A percentile compares a stretch with the other conserved stretches of the same genome.
These are phyloP conservation scores for Hoplostethus atlanticus DNA, from an alignment of 2,797 vertebrate species.

Conservation along the genomic window DNA sequence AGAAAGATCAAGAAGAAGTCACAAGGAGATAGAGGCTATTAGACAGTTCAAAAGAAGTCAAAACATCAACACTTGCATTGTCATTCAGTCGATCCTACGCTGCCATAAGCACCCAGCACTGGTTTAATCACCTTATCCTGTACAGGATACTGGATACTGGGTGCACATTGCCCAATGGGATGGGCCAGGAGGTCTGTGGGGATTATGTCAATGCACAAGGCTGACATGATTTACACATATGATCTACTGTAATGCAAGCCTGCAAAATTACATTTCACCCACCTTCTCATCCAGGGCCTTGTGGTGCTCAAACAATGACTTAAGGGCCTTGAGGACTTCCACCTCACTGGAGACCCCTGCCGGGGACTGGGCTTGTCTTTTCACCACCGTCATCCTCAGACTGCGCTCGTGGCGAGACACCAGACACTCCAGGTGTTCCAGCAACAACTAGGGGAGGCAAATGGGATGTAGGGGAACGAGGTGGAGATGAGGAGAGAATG, in stretches of 20 bases:
- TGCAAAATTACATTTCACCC: constrained; percentile 23
- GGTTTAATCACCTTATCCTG: neutral
- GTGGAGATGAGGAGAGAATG: constrained; percentile 5
- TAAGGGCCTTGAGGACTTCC: constrained; percentile 96
- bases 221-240: neutral
- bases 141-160: too few species aligned
- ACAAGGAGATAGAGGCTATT: neutral
- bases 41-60: neutral
- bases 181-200: neutral
- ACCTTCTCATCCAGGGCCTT: constrained; percentile 97
- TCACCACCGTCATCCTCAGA: constrained; percentile 94
- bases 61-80: neutral
- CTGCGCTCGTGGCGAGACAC: constrained; percentile 94
- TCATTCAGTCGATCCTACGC: neutral
- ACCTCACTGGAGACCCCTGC: constrained; percentile 96
- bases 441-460: constrained; percentile 81
- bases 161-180: too few species aligned
- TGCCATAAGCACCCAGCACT: neutral
- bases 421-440: constrained; percentile 93
- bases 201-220: neutral
- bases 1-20: neutral
- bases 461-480: neutral
- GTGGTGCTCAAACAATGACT: constrained; percentile 96
- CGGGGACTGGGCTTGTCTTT: constrained; percentile 92
- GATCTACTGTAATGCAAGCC: too few species aligned